Base-by-base conservation (phyloP, 2,888 invertebrate genomes). In the Heliothis peltigera region DNA sequence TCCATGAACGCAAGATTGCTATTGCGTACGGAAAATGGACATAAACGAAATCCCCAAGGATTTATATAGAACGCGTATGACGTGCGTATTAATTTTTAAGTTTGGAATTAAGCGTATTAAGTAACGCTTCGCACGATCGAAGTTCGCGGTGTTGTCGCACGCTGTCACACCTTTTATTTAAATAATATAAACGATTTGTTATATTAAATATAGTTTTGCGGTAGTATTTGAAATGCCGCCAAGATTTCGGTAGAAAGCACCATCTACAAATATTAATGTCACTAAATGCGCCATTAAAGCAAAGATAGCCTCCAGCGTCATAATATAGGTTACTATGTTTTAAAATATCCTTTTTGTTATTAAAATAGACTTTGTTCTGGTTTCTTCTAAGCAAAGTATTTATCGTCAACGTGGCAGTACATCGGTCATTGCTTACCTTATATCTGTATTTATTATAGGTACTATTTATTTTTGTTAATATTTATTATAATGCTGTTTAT, bases 191-290 rank as follows among this genome's bases (percentile, higher is more conserved):
- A 75, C 82, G 80, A 86, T 88, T 85, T 84, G 83, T 88, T 83
- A 79, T 72, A 86, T 85, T 86, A 86, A 86, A 90, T 89, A 83
- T 88, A 89, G 82, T 89, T 39, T 86, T 85, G 82, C 81, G 77
- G 81, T 86, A 80, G 62, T 82, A 87, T 89, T 92, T 92, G 92
- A 92, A 91, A 89, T 86, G 87, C 83, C 89, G 92, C 92, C 92
- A 92, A 92, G 86, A 87, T 85, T 87, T 85, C 81, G 65, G 81
- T 83, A 85, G 82, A 86, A 83, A 89, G 80, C 82, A 88, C 85
- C 84, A 87, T 89, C 85, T 87, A 88, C 84, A 86, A 87, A 87
- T 85, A 91, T 90, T 86, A 88, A 89, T 90, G 88, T 89, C 91
- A 87, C 86, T 81, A 87, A 89, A 89, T 85, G 84, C 73, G 85